phyloP scores from a whole-genome alignment of 1,140 invertebrate species.

The Probaryconus sp. region DNA sequence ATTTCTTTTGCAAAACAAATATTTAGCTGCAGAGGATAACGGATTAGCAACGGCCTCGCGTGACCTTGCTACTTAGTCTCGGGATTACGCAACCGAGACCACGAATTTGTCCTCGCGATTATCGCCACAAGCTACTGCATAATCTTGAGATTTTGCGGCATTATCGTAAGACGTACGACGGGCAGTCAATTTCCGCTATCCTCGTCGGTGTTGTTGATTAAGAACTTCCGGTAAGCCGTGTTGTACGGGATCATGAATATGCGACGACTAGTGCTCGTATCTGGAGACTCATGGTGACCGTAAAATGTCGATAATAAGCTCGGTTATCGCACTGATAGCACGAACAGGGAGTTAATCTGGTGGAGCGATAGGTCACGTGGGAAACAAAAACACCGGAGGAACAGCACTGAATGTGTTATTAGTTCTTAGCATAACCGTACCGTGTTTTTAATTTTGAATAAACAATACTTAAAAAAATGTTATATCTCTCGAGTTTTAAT shows the following conservation, averaged over 20 bases:
- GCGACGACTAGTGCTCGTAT: conserved; percentile 5
- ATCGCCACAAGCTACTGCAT: neutral
- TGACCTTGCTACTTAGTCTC: conserved; percentile 40
- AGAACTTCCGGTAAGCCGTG: conserved; percentile 22
- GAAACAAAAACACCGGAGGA: conserved; percentile 57
- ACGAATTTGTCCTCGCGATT: conserved; percentile 1
- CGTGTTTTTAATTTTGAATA: too few species aligned
- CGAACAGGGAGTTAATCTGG: conserved; percentile 49
- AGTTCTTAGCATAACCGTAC: too few species aligned
- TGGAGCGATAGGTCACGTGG: conserved; percentile 59
- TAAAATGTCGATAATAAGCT: conserved; percentile 62
- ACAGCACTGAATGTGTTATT: conserved; percentile 7
- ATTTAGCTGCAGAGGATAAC: conserved; percentile 65
- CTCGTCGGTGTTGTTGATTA: neutral
- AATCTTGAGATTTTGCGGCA: conserved; percentile 5
- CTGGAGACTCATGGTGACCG: conserved; percentile 38
- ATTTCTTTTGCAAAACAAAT: conserved; percentile 60
- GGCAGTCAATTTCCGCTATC: too few species aligned
- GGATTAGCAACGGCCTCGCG: conserved; percentile 60
- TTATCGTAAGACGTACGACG: neutral
- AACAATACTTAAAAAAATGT: too few species aligned
- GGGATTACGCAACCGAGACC: conserved; percentile 13
- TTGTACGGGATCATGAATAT: conserved; percentile 27
- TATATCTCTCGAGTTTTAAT: too few species aligned
- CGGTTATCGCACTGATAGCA: conserved; percentile 48